Base-by-base conservation (phyloP, 2,797 vertebrate genomes). In the Cygnus olor region DNA sequence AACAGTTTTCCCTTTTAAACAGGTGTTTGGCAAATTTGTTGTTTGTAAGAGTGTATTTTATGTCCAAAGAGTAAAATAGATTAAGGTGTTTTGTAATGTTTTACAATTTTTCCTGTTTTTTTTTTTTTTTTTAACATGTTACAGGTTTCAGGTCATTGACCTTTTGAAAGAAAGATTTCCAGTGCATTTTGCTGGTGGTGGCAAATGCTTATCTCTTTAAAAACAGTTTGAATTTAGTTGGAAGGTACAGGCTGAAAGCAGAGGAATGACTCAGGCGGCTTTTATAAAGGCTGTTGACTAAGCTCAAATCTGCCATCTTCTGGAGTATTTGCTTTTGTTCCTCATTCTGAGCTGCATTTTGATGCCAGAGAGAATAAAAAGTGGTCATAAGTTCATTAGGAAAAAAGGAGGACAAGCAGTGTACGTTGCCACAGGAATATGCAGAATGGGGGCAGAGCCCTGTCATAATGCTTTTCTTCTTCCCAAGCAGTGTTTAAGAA, bases 241-340 rank as follows among this genome's bases (percentile, higher is more conserved):
- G 16, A 80, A 66, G 24, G 8, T 49, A 61, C 11, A 49, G 69
- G 25, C 69, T 80, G 28, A 85, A 91, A 81, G 21, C 63, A 91
- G 57, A 76, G 18, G 32, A 85, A 57, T 66, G 14, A n/a, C 21
- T 74, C 40, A 40, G 21, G 74, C 61, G 2, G 7, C 10, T 57
- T 80, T 80, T 64, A 15, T 28, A n/a, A 54, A 89, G 20, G 27
- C n/a, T 66, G 19, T 60, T 92, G 72, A n/a, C 32, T 85, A 74
- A 89, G 69, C 61, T 89, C 85, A 91, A 78, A 88, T 78, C 63
- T 94, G 79, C 87, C 73, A 66, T 84, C 88, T 94, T 94, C 61
- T 92, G 83, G 42, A 45, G 25, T 69, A 38, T 57, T 78, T 76
- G 28, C 12, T 51, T 92, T 87, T 91, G 8, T 21, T 88, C 1